Conservation (phyloP, 2,113 vertebrate species). For the Anas platyrhynchos region DNA sequence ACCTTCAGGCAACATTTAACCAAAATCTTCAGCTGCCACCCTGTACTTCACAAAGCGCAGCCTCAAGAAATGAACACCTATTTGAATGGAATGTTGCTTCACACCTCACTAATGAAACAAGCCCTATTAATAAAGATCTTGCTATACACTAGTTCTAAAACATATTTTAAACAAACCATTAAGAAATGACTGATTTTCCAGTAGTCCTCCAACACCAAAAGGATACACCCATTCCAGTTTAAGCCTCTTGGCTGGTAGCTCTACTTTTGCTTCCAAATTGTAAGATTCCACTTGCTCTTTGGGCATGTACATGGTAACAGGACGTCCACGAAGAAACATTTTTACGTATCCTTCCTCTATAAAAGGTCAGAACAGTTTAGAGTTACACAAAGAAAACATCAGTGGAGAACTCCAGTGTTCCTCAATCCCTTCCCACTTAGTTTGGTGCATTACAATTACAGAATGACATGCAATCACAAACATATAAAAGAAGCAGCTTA, state of each 20-base stretch:
- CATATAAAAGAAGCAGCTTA: not conserved
- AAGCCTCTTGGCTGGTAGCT: conserved; percentile 90
- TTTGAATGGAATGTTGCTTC: not conserved
- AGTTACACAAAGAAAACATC: not conserved
- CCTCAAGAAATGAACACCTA: not conserved
- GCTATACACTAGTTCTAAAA: not conserved
- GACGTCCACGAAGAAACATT: conserved; percentile 98
- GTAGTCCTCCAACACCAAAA: conserved; percentile 60
- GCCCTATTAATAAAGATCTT: not conserved
- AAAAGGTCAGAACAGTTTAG: conserved; percentile 74
- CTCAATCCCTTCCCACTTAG: conserved; percentile 31
- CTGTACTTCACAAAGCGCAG: not conserved
- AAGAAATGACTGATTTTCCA: not conserved
- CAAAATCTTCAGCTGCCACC: conserved; percentile 16
- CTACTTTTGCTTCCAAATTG: conserved; percentile 90
- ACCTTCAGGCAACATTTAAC: conserved; percentile 50
- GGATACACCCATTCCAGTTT: conserved; percentile 99
- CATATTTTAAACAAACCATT: not conserved
- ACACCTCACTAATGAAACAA: not conserved
- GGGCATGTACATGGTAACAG: conserved; percentile 98
- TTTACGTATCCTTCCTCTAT: conserved; percentile 98
- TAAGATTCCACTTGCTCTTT: conserved; percentile 94
- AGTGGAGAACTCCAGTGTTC: conserved; percentile 4
- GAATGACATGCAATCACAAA: conserved; percentile 16
- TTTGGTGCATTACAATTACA: conserved; percentile 14